Percentiles rank a stretch among this genome's conserved stretches.
Evolutionary conservation across 2,113 vertebrate genomes (phyloP).

Genomic region (Cariama cristata): DNA sequence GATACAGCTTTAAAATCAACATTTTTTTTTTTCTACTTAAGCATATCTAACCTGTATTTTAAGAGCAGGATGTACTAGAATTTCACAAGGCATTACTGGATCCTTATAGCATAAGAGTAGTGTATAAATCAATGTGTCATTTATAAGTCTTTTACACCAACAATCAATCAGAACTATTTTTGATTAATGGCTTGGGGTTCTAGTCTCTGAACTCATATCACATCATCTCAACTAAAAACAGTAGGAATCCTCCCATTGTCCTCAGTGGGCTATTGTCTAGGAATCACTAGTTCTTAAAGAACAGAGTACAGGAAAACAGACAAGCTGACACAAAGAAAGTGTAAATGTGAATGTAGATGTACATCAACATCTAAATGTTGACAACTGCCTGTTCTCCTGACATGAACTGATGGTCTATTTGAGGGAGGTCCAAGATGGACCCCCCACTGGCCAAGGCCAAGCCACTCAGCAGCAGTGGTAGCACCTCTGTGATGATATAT

Average conservation of each 20-base stretch:
- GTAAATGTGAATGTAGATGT: not conserved
- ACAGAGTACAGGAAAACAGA: not conserved
- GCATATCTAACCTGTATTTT: not conserved
- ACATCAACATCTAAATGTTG: not conserved
- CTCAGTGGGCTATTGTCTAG: not conserved
- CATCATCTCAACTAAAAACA: not conserved
- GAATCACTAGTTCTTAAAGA: not conserved
- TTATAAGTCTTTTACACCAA: not conserved
- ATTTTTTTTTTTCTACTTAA: not conserved
- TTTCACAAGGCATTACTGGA: not conserved
- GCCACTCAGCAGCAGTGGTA: not conserved
- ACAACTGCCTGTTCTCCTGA: not conserved
- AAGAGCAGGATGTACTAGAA: not conserved
- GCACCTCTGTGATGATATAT: not conserved
- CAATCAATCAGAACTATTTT: not conserved
- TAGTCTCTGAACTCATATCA: not conserved
- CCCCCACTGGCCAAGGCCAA: not conserved
- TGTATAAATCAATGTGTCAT: not conserved
- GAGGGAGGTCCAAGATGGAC: not conserved
- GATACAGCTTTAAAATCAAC: not conserved
- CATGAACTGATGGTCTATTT: not conserved
- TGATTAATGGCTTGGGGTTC: not conserved
- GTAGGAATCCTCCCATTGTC: not conserved
- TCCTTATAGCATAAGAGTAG: not conserved
- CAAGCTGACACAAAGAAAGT: not conserved